phyloP scores from a whole-genome alignment of 2,797 vertebrate species.

The Pterois miles region DNA sequence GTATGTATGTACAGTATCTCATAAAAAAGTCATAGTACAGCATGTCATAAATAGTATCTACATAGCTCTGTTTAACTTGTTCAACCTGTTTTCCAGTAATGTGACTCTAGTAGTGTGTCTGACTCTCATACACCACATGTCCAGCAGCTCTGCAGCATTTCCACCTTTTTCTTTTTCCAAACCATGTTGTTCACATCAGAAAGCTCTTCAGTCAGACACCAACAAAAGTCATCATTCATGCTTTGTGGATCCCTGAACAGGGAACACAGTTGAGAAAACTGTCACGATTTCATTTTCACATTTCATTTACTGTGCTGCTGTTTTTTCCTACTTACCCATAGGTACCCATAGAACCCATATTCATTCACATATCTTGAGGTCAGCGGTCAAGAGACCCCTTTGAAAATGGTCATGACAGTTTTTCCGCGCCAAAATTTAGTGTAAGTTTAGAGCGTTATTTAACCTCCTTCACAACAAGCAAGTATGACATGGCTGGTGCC shows the following conservation, averaged over 20 bases:
- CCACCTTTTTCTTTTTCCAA: slow-evolving; percentile 40
- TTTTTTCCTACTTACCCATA: no score
- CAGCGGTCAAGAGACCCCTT: no score
- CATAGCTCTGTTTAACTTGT: background rate
- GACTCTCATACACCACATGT: background rate
- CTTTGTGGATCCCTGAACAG: background rate
- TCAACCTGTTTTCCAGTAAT: background rate
- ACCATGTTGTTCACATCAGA: background rate
- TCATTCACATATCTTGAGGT: no score
- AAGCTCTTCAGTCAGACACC: background rate
- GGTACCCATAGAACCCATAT: no score
- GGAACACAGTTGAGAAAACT: background rate
- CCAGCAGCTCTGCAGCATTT: background rate
- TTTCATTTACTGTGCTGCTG: no score
- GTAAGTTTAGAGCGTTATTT: no score
- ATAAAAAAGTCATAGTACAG: no score
- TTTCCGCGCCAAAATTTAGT: no score
- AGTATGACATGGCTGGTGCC: background rate
- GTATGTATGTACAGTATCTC: no score
- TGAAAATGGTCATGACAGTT: no score
- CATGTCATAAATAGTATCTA: no score
- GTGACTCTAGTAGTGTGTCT: background rate
- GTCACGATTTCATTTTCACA: background rate
- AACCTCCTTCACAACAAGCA: no score
- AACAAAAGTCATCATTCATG: background rate